A percentile compares a stretch with the other conserved stretches of the same genome.
Conservation (phyloP, 1,140 invertebrate species). For the Neelides sp. region DNA sequence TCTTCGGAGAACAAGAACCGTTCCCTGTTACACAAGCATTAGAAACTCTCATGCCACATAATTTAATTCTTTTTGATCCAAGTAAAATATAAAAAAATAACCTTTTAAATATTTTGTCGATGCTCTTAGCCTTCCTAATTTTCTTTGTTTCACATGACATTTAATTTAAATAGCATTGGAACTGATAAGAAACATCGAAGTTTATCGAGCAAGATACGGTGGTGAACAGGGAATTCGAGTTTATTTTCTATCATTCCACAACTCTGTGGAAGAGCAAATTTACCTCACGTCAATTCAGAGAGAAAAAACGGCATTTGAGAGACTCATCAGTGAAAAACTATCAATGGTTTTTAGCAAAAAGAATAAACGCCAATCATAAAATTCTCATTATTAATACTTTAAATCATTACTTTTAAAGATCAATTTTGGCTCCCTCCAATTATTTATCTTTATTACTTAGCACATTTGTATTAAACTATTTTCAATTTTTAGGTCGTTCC, state of each 20-base stretch:
- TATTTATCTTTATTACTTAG: background rate
- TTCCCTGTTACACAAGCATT: slow-evolving; percentile 54
- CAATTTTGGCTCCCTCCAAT: slow-evolving; percentile 9
- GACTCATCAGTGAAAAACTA: slow-evolving; percentile 77
- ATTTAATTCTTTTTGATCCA: slow-evolving; percentile 79
- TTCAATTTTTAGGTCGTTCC: slow-evolving; percentile 62
- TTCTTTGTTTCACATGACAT: slow-evolving; percentile 11
- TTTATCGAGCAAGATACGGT: slow-evolving; percentile 46
- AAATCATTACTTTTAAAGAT: background rate
- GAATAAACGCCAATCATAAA: slow-evolving; percentile 5
- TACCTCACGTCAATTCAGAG: slow-evolving; percentile 76
- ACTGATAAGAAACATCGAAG: slow-evolving; percentile 40
- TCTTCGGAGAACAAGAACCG: slow-evolving; percentile 44
- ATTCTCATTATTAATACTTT: slow-evolving; percentile 1
- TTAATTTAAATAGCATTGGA: slow-evolving; percentile 20
- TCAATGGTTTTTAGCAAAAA: slow-evolving; percentile 44
- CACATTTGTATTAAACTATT: background rate
- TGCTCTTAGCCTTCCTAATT: too few species aligned
- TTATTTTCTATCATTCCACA: slow-evolving; percentile 79
- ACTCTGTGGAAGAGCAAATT: slow-evolving; percentile 87
- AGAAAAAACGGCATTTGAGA: slow-evolving; percentile 90
- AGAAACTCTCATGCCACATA: slow-evolving; percentile 56
- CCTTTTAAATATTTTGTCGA: slow-evolving; percentile 9
- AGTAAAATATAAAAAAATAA: slow-evolving; percentile 49
- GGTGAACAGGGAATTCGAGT: slow-evolving; percentile 48